Evolutionary conservation across 2,113 vertebrate genomes (phyloP).

Genomic region (Sula dactylatra): DNA sequence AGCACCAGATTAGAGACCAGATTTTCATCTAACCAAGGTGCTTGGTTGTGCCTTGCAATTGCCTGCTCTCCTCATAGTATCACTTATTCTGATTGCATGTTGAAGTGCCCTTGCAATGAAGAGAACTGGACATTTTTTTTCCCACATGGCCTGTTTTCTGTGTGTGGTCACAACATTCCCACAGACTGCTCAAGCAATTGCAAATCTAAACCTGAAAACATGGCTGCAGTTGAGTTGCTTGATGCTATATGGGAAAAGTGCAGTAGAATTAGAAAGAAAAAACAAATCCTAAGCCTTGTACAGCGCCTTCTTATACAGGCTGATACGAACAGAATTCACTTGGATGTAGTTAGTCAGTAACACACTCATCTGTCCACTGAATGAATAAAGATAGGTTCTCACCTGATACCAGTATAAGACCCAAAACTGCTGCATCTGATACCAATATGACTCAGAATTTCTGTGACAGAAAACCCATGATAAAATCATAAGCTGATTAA

Average conservation of each 20-base stretch:
- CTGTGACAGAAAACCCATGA: not conserved
- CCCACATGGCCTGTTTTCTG: not conserved
- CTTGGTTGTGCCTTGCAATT: not conserved
- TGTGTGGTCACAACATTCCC: not conserved
- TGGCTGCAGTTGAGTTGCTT: not conserved
- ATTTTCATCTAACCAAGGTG: not conserved
- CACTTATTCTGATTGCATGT: not conserved
- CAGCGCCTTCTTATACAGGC: not conserved
- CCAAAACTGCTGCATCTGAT: not conserved
- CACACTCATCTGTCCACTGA: not conserved
- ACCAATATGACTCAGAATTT: not conserved
- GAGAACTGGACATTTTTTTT: not conserved
- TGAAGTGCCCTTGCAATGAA: not conserved
- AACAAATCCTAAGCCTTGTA: not conserved
- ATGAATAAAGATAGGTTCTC: not conserved
- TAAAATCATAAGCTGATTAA: constrained; percentile 13
- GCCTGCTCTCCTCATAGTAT: not conserved
- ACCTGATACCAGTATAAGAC: not conserved
- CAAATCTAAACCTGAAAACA: not conserved
- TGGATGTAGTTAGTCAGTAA: not conserved
- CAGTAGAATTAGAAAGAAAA: not conserved
- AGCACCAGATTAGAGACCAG: not conserved
- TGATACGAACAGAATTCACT: not conserved
- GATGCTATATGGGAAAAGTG: not conserved
- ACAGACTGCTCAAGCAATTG: not conserved